Percentiles rank a stretch among this genome's conserved stretches.
Evolutionary conservation across 2,797 vertebrate genomes (phyloP).

Genomic region (Rhynchonycteris naso): DNA sequence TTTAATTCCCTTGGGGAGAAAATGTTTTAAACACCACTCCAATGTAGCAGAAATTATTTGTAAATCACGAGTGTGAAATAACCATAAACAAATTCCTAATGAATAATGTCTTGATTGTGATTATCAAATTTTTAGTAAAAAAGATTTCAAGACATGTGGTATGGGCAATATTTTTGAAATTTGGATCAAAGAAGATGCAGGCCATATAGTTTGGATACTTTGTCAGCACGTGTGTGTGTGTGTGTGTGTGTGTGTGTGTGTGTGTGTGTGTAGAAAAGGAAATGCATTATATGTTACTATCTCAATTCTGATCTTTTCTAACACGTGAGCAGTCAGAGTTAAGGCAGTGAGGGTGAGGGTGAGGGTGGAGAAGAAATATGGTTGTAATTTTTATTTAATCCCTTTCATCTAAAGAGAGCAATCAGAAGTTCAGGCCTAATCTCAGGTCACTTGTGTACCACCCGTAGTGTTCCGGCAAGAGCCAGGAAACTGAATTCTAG

Average conservation of each 20-base stretch:
- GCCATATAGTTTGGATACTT: slow-evolving; percentile 10
- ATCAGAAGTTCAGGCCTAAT: not conserved
- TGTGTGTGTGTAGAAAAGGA: not conserved
- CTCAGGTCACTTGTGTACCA: not conserved
- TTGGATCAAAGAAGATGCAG: not conserved
- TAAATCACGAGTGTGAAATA: slow-evolving; percentile 51
- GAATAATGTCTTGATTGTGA: slow-evolving; percentile 61
- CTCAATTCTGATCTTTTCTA: not conserved
- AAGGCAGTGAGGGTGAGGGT: not conserved
- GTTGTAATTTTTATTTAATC: not conserved
- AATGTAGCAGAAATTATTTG: slow-evolving; percentile 32
- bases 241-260: not conserved
- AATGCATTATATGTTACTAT: not conserved
- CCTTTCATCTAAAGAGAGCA: not conserved
- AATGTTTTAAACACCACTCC: not conserved
- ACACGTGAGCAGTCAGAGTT: not conserved
- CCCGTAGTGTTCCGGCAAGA: not conserved
- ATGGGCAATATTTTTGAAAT: slow-evolving; percentile 45
- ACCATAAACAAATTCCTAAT: slow-evolving; percentile 44
- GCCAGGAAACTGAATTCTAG: not conserved
- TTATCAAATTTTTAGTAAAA: slow-evolving; percentile 44
- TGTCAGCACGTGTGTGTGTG: not conserved
- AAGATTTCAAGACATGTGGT: slow-evolving; percentile 29
- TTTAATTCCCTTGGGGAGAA: slow-evolving; percentile 10
- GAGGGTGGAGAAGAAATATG: not conserved